These are phyloP conservation scores for Notothenia coriiceps DNA, from an alignment of 2,113 vertebrate genomes.

Conservation along the genomic window DNA sequence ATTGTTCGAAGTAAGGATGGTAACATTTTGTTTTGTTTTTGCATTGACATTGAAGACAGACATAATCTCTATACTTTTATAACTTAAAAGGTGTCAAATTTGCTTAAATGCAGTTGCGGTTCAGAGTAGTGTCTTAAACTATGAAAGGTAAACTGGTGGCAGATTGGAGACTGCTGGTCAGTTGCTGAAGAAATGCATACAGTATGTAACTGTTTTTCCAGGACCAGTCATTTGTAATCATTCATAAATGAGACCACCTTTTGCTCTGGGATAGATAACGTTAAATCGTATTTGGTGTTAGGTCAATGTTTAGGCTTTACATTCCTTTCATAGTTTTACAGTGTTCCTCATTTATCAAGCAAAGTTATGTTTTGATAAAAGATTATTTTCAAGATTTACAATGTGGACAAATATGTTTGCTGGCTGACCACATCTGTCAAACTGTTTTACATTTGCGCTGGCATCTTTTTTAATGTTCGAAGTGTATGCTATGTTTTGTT, in stretches of 20 bases:
- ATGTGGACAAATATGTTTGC: conserved; percentile 13
- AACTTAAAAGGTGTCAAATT: too few species aligned
- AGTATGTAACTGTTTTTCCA: not conserved
- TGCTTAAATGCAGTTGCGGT: too few species aligned
- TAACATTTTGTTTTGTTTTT: not conserved
- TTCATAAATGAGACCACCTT: conserved; percentile 1
- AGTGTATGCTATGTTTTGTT: conserved; percentile 10
- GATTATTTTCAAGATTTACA: not conserved
- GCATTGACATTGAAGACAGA: too few species aligned
- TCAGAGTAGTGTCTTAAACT: too few species aligned
- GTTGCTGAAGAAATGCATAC: too few species aligned
- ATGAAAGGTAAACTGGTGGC: too few species aligned
- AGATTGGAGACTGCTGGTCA: too few species aligned
- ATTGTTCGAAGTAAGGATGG: not conserved
- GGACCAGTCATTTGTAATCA: not conserved
- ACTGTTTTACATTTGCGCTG: conserved; percentile 20
- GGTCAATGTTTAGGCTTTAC: not conserved
- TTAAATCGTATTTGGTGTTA: conserved; percentile 8
- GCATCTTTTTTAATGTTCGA: conserved; percentile 10
- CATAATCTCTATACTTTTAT: too few species aligned
- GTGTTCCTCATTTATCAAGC: conserved; percentile 25
- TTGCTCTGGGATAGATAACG: not conserved
- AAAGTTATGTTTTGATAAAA: not conserved
- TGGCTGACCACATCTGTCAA: conserved; percentile 13
- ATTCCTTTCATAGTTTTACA: conserved; percentile 22